These are phyloP conservation scores for Pterostichus madidus DNA, from an alignment of 2,888 invertebrate species.

Conservation along the genomic window DNA sequence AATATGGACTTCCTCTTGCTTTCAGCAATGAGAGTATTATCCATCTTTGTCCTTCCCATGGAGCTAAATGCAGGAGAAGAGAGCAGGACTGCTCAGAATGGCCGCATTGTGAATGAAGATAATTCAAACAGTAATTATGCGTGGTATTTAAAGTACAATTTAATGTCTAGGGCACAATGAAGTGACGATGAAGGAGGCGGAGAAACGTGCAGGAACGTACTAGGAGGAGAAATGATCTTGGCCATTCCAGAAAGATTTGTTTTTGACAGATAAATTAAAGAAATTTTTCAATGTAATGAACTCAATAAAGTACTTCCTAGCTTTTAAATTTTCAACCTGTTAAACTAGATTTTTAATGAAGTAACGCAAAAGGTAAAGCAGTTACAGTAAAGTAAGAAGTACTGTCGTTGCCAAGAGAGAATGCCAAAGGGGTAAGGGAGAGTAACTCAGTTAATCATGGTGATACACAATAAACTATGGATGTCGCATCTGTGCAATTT, in stretches of 20 bases:
- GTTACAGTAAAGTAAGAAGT: too few species aligned
- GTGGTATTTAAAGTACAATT: slow-evolving; percentile 62
- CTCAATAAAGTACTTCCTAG: neutral
- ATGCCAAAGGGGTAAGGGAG: too few species aligned
- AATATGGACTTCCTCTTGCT: slow-evolving; percentile 50
- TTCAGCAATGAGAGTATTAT: slow-evolving; percentile 26
- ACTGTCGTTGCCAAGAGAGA: too few species aligned
- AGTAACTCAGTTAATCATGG: too few species aligned
- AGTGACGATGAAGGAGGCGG: slow-evolving; percentile 43
- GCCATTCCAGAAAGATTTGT: neutral
- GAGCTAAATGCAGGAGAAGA: neutral
- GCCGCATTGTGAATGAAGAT: slow-evolving; percentile 44
- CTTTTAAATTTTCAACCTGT: neutral
- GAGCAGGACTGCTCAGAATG: slow-evolving; percentile 10
- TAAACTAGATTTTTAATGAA: too few species aligned
- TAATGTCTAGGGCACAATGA: slow-evolving; percentile 56
- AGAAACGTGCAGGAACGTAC: neutral
- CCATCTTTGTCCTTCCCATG: slow-evolving; percentile 5
- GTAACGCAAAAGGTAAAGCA: too few species aligned
- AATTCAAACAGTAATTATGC: slow-evolving; percentile 59
- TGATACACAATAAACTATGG: too few species aligned
- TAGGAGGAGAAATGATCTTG: neutral
- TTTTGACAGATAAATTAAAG: neutral
- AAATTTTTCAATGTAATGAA: slow-evolving; percentile 5
- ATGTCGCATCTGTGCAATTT: too few species aligned